These are phyloP conservation scores for Perccottus glenii DNA, from an alignment of 2,113 vertebrate genomes.

Conservation along the genomic window DNA sequence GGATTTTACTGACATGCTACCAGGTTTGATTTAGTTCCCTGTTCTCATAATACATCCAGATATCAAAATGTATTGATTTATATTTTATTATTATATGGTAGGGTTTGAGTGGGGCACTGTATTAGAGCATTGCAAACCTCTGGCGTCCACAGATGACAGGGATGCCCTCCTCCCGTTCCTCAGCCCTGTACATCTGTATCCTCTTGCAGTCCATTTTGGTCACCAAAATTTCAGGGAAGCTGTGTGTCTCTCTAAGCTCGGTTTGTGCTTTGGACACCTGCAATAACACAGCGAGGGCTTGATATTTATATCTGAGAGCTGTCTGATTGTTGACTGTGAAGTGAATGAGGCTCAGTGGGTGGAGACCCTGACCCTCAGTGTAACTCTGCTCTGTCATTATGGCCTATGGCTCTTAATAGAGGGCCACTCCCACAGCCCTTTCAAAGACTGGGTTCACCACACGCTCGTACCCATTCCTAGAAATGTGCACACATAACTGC, in stretches of 20 bases:
- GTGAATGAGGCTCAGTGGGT: constrained; percentile 48
- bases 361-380: constrained; percentile 62
- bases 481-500: background rate
- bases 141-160: constrained; percentile 56
- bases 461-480: constrained; percentile 1
- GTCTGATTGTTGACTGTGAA: constrained; percentile 40
- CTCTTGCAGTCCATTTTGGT: constrained; percentile 17
- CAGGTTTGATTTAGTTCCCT: too few relatives aligned
- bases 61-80: too few relatives aligned
- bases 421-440: constrained; percentile 56
- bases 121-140: constrained; percentile 17
- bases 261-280: constrained; percentile 53
- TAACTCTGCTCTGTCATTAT: constrained; percentile 70
- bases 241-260: constrained; percentile 30
- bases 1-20: too few relatives aligned
- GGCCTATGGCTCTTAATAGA: constrained; percentile 49
- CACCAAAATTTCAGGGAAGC: constrained; percentile 56
- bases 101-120: too few relatives aligned
- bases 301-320: constrained; percentile 54
- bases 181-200: constrained; percentile 17
- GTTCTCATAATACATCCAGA: too few relatives aligned
- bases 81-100: too few relatives aligned
- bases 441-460: background rate
- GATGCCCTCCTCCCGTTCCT: constrained; percentile 12
- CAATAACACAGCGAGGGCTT: constrained; percentile 55